Evolutionary conservation across 2,113 vertebrate genomes (phyloP), one percentile per base, ranked within the genome.

Genomic region (Myiopsitta monachus): DNA sequence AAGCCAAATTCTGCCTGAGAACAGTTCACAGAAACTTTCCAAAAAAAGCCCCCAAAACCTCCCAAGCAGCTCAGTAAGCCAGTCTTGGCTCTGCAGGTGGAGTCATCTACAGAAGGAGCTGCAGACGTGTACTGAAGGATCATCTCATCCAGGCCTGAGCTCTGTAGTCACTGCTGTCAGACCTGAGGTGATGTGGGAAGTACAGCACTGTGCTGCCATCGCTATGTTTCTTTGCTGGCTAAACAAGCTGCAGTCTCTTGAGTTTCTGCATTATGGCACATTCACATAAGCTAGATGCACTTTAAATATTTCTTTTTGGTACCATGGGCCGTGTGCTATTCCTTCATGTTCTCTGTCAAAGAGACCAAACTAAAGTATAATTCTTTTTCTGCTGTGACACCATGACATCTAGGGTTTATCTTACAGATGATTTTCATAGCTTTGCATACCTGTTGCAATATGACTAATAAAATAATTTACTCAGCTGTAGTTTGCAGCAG

Each of bases 11-110:
- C 67, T 91, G 81, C 93, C 57, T 52, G 57, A 69, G 74, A 92
- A 84, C 84, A 62, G 81, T 85, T 83, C 84, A 62, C 28, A 93
- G 87, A n/a, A 91, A n/a, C 70, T 91, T 95, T 78, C 87, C 81
- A 92, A 72, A 90, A 36, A n/a, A 36, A 59, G 23, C 0, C 21
- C 21, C 55, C 21, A 15, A 36, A 76, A 41, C 41, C 75, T 89
- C 41, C 75, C 83, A 91, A 87, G 91, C 4, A 82, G 84, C 87
- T 90, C 44, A 46, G 86, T 31, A 80, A 55, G 64, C 69, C 74
- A 31, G 31, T 17, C 70, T 76, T 91, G 94, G 84, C 93, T 78
- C 62, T 92, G 33, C 0, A 74, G 78, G 61, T 64, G 63, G 63
- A 75, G 46, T 4, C 17, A 36, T 7, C 83, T 83, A 22, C 80